Percentiles rank a stretch among this genome's conserved stretches.
Conservation (phyloP, 2,888 invertebrate species). For the Lasioglossum marginatum region DNA sequence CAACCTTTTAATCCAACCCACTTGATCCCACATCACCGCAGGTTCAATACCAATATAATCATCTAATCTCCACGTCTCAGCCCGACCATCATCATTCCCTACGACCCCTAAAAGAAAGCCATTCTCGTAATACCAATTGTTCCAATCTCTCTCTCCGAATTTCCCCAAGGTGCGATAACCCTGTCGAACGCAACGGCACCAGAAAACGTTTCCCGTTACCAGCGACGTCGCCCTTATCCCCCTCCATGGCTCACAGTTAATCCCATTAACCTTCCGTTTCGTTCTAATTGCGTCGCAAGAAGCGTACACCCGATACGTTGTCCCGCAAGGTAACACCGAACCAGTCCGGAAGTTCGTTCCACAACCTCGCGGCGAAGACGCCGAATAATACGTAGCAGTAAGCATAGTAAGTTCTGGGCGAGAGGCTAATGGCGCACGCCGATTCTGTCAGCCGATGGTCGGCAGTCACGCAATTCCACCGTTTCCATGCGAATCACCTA, state of each 20-base stretch:
- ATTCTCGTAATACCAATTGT: not conserved
- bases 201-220: constrained; percentile 16
- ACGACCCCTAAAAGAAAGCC: constrained; percentile 3
- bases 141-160: constrained; percentile 17
- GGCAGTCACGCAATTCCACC: constrained; percentile 68
- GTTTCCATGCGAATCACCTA: constrained; percentile 45
- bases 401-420: constrained; percentile 40
- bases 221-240: constrained; percentile 40
- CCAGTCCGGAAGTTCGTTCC: constrained; percentile 54
- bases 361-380: constrained; percentile 54
- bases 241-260: constrained; percentile 58
- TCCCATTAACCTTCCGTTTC: constrained; percentile 76
- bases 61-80: not conserved
- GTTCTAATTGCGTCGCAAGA: constrained; percentile 69
- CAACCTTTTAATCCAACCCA: not conserved
- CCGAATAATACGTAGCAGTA: constrained; percentile 52
- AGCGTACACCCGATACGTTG: constrained; percentile 63
- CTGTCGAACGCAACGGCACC: not conserved
- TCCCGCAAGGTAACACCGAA: constrained; percentile 31
- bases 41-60: not conserved
- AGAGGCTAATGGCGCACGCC: constrained; percentile 61
- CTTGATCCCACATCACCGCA: not conserved
- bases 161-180: constrained; percentile 41
- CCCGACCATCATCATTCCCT: not conserved
- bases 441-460: constrained; percentile 62